A percentile compares a stretch with the other conserved stretches of the same genome.
Evolutionary conservation across 2,797 vertebrate species (phyloP).

Genomic region (Neosilurus mollespiculum): DNA sequence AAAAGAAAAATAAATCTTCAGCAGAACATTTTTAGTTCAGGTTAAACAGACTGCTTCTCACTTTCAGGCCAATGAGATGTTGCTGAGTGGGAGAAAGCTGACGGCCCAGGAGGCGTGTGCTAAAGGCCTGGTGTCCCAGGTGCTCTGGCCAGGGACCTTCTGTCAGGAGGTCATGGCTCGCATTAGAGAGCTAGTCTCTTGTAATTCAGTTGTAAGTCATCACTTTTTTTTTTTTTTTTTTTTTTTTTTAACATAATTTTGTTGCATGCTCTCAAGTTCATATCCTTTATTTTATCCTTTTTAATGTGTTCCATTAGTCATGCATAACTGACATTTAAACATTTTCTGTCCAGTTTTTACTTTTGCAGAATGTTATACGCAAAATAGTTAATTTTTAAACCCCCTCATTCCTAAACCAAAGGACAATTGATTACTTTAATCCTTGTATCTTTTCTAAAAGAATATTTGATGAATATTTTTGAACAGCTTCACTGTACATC

Average conservation of each 20-base stretch:
- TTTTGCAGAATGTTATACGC: neutral
- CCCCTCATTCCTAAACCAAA: neutral
- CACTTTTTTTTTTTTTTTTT: slow-evolving; percentile 45
- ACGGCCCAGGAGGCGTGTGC: slow-evolving; percentile 94
- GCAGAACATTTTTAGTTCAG: neutral
- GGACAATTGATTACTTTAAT: neutral
- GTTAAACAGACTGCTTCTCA: neutral
- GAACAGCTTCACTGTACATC: slow-evolving; percentile 43
- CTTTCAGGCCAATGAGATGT: slow-evolving; percentile 91
- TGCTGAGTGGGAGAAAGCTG: slow-evolving; percentile 91
- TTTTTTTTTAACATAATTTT: slow-evolving; percentile 4
- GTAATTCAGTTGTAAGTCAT: slow-evolving; percentile 86
- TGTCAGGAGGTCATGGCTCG: slow-evolving; percentile 95
- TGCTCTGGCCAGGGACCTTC: slow-evolving; percentile 96
- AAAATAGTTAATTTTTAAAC: neutral
- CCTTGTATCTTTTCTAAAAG: neutral
- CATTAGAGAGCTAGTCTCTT: slow-evolving; percentile 90
- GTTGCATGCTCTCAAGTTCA: neutral
- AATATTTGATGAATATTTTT: slow-evolving; percentile 13
- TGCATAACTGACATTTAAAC: slow-evolving; percentile 3
- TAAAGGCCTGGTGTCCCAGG: slow-evolving; percentile 95
- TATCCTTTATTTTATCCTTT: slow-evolving; percentile 15
- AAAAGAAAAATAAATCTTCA: no score
- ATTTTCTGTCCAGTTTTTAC: neutral
- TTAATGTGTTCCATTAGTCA: slow-evolving; percentile 37